Percentiles rank a stretch among this genome's conserved stretches.
phyloP scores from a whole-genome alignment of 2,888 invertebrate genomes.

The Melieria crassipennis region DNA sequence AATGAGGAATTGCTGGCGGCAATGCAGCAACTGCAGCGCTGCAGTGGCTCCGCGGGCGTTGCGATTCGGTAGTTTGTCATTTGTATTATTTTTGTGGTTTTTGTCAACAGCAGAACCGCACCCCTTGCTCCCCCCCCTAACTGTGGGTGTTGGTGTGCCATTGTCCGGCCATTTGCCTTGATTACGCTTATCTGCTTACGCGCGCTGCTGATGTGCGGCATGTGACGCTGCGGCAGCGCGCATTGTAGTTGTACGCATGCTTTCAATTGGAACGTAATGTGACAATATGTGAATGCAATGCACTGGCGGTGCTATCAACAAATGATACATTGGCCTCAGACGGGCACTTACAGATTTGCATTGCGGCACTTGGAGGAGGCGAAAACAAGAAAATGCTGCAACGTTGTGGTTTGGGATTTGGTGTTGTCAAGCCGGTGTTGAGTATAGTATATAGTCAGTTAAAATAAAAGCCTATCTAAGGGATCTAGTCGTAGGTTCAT shows the following conservation, averaged over 20 bases:
- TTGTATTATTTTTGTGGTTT: no score
- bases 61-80: no score
- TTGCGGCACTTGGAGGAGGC: neutral
- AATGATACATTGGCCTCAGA: slow-evolving; percentile 20
- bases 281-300: neutral
- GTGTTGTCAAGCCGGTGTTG: no score
- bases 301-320: slow-evolving; percentile 6
- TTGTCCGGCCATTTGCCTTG: slow-evolving; percentile 5
- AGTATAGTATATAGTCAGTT: no score
- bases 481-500: neutral
- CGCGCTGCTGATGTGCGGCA: neutral
- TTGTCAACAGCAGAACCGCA: no score
- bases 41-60: no score
- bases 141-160: neutral
- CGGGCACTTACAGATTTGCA: neutral
- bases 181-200: neutral
- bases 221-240: no score
- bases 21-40: slow-evolving; percentile 17
- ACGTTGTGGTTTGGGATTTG: no score
- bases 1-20: slow-evolving; percentile 27
- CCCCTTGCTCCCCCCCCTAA: no score
- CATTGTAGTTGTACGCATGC: no score
- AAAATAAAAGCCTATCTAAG: neutral
- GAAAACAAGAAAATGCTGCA: neutral
- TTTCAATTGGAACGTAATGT: no score